Evolutionary conservation across 1,140 invertebrate genomes (phyloP).

Genomic region (Drosophila subobscura): DNA sequence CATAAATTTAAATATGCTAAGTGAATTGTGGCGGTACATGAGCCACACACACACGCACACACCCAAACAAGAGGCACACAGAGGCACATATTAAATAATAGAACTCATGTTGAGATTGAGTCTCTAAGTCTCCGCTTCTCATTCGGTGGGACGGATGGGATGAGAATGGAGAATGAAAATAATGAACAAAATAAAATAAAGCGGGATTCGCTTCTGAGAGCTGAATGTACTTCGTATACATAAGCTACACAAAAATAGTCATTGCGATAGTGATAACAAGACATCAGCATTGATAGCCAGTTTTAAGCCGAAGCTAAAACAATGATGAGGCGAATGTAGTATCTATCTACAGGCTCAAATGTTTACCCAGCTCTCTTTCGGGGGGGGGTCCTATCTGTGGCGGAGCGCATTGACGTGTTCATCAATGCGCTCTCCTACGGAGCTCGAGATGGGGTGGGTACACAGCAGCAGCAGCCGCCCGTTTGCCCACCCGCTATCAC

Average conservation of each 20-base stretch:
- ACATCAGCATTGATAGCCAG: slow-evolving; percentile 20
- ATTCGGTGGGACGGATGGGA: too few relatives aligned
- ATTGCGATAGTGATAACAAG: slow-evolving; percentile 6
- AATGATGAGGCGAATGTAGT: slow-evolving; percentile 45
- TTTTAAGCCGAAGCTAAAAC: slow-evolving; percentile 41
- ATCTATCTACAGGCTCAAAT: slow-evolving; percentile 1
- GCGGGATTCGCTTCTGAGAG: slow-evolving; percentile 1
- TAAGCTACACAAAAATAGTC: slow-evolving; percentile 25
- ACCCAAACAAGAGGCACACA: slow-evolving; percentile 28
- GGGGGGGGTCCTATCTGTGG: background rate
- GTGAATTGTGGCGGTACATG: slow-evolving; percentile 64
- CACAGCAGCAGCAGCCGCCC: background rate
- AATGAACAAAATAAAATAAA: slow-evolving; percentile 38
- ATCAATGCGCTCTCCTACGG: slow-evolving; percentile 21
- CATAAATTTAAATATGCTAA: slow-evolving; percentile 79
- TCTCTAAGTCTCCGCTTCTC: slow-evolving; percentile 19
- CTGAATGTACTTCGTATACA: background rate
- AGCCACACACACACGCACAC: slow-evolving; percentile 15
- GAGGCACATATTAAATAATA: slow-evolving; percentile 63
- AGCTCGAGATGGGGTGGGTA: background rate
- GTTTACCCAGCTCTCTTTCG: slow-evolving; percentile 1
- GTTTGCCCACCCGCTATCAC: slow-evolving; percentile 7
- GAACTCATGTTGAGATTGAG: slow-evolving; percentile 43
- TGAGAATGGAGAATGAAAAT: slow-evolving; percentile 24
- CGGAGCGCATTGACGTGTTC: slow-evolving; percentile 30